A percentile compares a stretch with the other conserved stretches of the same genome.
These are phyloP conservation scores for Hycleus cichorii DNA, from an alignment of 1,140 invertebrate species.

Conservation along the genomic window DNA sequence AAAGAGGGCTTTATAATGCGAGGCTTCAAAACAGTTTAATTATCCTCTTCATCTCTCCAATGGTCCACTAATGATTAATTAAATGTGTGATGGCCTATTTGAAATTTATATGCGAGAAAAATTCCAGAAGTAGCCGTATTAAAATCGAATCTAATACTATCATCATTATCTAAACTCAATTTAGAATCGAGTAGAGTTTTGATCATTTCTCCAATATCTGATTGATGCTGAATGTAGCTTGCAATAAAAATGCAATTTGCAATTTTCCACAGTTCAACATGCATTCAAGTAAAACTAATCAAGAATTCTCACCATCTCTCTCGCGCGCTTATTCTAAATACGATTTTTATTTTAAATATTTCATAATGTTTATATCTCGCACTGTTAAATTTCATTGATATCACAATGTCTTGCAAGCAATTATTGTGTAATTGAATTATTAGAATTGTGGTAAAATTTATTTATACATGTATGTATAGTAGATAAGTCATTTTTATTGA, in stretches of 20 bases:
- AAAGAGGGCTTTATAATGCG: neutral
- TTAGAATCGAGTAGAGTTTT: neutral
- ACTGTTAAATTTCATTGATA: neutral
- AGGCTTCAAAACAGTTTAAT: neutral
- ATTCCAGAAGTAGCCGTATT: neutral
- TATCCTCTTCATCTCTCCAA: too few species aligned
- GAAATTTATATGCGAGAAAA: neutral
- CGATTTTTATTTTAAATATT: neutral
- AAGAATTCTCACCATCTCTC: neutral
- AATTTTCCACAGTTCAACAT: constrained; percentile 4
- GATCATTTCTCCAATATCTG: neutral
- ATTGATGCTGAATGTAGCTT: neutral
- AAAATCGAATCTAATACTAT: neutral
- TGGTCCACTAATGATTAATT: too few species aligned
- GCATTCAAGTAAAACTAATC: constrained; percentile 5
- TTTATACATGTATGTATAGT: too few species aligned
- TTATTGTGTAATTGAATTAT: too few species aligned
- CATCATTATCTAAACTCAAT: neutral
- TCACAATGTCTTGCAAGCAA: neutral
- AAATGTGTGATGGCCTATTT: neutral
- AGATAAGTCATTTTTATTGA: too few species aligned
- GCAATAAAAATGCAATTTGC: neutral
- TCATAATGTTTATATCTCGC: neutral
- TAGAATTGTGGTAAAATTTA: too few species aligned
- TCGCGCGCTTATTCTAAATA: neutral